These are phyloP conservation scores for Melierax canorus DNA, from an alignment of 2,113 vertebrate genomes.

Conservation along the genomic window DNA sequence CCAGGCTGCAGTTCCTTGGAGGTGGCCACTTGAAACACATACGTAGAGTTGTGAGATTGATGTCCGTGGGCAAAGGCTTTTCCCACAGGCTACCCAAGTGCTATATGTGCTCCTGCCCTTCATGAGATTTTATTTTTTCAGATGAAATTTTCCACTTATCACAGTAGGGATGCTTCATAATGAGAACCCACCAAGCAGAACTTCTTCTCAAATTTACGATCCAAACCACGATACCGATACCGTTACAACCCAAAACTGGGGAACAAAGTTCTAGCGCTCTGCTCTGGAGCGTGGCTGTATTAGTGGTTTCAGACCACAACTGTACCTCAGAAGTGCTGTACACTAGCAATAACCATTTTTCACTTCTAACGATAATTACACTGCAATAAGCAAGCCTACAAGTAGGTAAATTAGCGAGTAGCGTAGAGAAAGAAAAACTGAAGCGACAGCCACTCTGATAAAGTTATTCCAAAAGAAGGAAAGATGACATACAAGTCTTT, in stretches of 20 bases:
- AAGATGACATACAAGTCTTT: neutral
- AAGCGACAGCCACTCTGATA: neutral
- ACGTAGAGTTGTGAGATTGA: neutral
- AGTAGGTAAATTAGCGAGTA: neutral
- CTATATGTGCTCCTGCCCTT: neutral
- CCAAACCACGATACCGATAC: accelerated
- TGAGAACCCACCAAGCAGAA: neutral
- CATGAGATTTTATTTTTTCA: neutral
- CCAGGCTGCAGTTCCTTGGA: neutral
- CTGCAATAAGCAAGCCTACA: neutral
- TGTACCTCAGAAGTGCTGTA: neutral
- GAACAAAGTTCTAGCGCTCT: neutral
- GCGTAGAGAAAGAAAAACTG: neutral
- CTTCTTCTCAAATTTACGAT: neutral
- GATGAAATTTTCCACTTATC: neutral
- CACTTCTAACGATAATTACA: neutral
- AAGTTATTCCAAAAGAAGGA: neutral
- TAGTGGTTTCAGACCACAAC: neutral
- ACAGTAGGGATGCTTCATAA: neutral
- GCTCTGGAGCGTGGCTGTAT: neutral
- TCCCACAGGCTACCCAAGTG: accelerated
- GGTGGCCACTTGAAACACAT: neutral
- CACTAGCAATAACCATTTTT: neutral
- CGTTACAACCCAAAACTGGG: neutral
- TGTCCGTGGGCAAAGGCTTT: neutral